Conservation (phyloP, 2,888 invertebrate genomes). For the Alcis repandata region DNA sequence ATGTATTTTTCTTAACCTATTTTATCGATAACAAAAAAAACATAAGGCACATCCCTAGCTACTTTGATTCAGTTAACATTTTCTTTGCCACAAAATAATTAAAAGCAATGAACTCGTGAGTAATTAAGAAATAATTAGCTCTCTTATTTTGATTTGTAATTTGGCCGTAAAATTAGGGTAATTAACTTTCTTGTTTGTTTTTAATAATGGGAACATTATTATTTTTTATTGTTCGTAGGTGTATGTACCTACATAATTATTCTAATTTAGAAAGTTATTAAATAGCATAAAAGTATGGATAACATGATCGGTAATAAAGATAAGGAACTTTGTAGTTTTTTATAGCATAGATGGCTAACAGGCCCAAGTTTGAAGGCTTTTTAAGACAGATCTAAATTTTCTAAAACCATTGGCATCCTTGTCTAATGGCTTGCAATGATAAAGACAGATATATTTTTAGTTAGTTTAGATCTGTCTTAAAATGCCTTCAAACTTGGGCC, state of each 20-base stretch:
- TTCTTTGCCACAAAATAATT: slow-evolving; percentile 36
- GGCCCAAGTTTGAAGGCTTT: too few species aligned
- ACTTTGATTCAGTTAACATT: slow-evolving; percentile 32
- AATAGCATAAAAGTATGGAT: background rate
- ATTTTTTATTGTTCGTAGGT: background rate
- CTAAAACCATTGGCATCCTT: too few species aligned
- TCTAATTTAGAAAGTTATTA: too few species aligned
- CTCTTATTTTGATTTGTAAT: slow-evolving; percentile 29
- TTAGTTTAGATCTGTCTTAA: too few species aligned
- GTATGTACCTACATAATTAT: too few species aligned
- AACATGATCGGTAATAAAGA: background rate
- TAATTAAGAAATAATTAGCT: slow-evolving; percentile 34
- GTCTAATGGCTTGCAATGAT: too few species aligned
- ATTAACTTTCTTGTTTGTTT: slow-evolving; percentile 23
- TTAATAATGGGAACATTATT: slow-evolving; percentile 17
- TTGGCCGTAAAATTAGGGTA: slow-evolving; percentile 22
- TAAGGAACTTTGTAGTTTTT: too few species aligned
- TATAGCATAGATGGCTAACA: too few species aligned
- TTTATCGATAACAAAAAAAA: slow-evolving; percentile 17
- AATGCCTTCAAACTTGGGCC: too few species aligned
- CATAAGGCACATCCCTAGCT: slow-evolving; percentile 19
- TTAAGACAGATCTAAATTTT: too few species aligned
- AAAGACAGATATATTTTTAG: too few species aligned
- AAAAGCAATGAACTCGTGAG: slow-evolving; percentile 23
- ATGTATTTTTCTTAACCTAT: background rate